Evolutionary conservation across 2,888 invertebrate genomes (phyloP).

Genomic region (Catocala fraxini): DNA sequence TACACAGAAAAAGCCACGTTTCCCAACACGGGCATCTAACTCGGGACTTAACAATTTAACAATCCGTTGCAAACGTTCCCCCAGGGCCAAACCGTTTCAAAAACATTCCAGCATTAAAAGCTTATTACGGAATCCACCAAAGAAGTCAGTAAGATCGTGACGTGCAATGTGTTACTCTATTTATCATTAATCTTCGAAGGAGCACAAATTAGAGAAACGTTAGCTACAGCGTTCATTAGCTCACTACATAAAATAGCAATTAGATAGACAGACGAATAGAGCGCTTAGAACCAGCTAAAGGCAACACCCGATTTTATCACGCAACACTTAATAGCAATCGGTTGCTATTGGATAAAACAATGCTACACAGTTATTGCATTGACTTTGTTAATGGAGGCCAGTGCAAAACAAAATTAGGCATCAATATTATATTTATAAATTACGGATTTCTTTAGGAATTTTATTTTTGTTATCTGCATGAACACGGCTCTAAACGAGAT

Average conservation of each 20-base stretch:
- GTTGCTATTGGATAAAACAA: slow-evolving; percentile 11
- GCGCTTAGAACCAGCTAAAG: slow-evolving; percentile 36
- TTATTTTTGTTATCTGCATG: background rate
- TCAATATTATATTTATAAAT: background rate
- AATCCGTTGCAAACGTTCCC: too few species aligned
- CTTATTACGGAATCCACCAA: too few species aligned
- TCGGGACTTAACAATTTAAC: too few species aligned
- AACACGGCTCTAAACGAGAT: too few species aligned
- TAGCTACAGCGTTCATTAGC: slow-evolving; percentile 65
- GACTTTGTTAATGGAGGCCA: background rate
- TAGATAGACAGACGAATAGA: slow-evolving; percentile 48
- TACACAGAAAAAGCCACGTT: too few species aligned
- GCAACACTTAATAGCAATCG: slow-evolving; percentile 7
- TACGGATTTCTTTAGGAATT: background rate
- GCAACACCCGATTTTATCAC: slow-evolving; percentile 19
- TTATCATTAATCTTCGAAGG: slow-evolving; percentile 53
- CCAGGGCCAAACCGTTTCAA: too few species aligned
- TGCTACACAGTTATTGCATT: background rate
- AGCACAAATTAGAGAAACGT: slow-evolving; percentile 50
- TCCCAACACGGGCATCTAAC: too few species aligned
- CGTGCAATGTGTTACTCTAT: slow-evolving; percentile 15
- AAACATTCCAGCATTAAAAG: too few species aligned
- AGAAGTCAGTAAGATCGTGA: too few species aligned
- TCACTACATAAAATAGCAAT: slow-evolving; percentile 75
- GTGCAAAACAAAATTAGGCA: background rate